Base-by-base conservation (phyloP, 1,140 invertebrate species). In the Thaumetopoea pityocampa region DNA sequence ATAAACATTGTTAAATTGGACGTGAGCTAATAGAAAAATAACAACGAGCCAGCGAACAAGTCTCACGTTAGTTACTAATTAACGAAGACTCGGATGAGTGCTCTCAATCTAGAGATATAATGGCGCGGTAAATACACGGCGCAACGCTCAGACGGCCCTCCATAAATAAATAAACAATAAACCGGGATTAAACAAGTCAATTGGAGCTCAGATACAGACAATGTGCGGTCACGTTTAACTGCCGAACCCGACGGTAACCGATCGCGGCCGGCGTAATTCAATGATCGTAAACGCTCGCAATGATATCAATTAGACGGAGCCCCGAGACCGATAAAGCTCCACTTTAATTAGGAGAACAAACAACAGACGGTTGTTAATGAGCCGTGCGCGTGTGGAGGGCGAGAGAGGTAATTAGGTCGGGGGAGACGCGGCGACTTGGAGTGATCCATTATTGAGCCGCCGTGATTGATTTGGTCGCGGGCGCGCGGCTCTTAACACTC, bases 331-430 rank as follows among this genome's bases (percentile, higher is more conserved):
- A 78, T 81, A 78, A 76, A 77, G 67, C 67, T 77, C 72, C 61
- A 57, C 65, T 76, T 82, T 82, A 82, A 82, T 82, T 82, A 82
- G 71, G 66, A 78, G 68, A 73, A 81, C 77, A 81, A 81, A 81
- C 74, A 79, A 74, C 78, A 82, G 74, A 76, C 65, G 65, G 62
- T 61, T 56, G 57, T 70, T 79, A 79, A 82, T 79, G 74, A 79
- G 67, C 59, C 73, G 74, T 73, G 66, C 62, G 68, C 58, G 60
- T 63, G 64, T 61, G 67, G 64, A 62, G 61, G 61, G 60, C 44
- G 65, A 62, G 62, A 55, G 64, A 61, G 57, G 63, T 73, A 67
- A 73, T 76, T 68, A 73, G 71, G 65, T 61, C 61, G 67, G 48
- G 69, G 60, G 67, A 64, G 59, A 29, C 42, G 28, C 33, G 30